phyloP scores from a whole-genome alignment of 2,797 vertebrate species.

The Crocodylus rhombifer region DNA sequence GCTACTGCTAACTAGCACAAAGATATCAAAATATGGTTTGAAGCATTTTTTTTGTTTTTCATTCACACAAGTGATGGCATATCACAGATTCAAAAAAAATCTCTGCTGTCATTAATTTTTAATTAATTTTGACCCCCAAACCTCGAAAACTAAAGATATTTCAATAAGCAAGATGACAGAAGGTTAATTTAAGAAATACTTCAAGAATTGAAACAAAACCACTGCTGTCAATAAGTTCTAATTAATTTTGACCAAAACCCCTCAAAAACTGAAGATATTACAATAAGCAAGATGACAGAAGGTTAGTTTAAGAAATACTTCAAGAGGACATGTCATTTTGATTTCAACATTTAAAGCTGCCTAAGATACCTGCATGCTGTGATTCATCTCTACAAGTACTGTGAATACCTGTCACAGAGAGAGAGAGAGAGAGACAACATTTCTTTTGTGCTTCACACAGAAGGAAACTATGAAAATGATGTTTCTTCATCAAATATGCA shows the following conservation, averaged over 20 bases:
- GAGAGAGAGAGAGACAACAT: background rate
- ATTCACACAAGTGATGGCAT: background rate
- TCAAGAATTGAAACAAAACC: background rate
- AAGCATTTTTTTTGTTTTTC: background rate
- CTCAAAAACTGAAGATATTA: background rate
- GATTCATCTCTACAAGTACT: conserved; percentile 9
- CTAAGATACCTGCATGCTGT: background rate
- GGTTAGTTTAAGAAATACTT: background rate
- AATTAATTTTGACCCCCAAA: background rate
- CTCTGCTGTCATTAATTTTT: background rate
- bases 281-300: background rate
- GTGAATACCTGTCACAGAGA: conserved; percentile 10
- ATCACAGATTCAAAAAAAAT: background rate
- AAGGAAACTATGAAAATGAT: conserved; percentile 27
- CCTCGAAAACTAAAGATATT: background rate
- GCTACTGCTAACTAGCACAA: background rate
- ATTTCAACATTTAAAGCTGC: background rate
- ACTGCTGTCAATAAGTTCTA: background rate
- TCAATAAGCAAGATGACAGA: background rate
- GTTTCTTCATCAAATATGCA: conserved; percentile 34
- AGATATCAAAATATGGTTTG: background rate
- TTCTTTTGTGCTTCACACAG: conserved; percentile 13
- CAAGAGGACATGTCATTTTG: background rate
- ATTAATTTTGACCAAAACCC: background rate
- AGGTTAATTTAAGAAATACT: background rate